Base-by-base conservation (phyloP, 2,888 invertebrate genomes). In the Seira ritae region DNA sequence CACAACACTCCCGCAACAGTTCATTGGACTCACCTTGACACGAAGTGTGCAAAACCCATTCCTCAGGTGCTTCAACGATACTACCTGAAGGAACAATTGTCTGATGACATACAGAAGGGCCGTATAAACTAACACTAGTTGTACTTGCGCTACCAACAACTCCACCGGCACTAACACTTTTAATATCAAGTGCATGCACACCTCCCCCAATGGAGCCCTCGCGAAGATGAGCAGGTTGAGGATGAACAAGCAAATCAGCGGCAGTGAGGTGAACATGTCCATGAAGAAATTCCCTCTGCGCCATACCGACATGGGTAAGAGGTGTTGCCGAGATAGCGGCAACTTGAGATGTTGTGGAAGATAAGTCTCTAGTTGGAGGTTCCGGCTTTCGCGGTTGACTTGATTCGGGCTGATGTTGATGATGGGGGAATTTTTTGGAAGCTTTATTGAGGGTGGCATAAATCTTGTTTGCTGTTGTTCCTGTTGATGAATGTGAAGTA, bases 31-130 rank as follows among this genome's bases (percentile, higher is more conserved):
- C 88, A 70, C 86, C 88, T 80, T 87, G 85, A 75, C 87, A 87
- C 74, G 88, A 86, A 19, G 89, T 89, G 83, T 89, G 88, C 69
- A 89, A 85, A 69, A 89, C 87, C 89, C 89, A 89, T 80, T 89
- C 89, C 66, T 87, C 87, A 71, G 86, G 86, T 31, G 80, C 79
- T 19, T 77, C 85, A 60, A 84, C 84, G 66, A 76, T 73, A 10
- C 83, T 75, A 65, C 77, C 31, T 12, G 79, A 46, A 73, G 71
- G 60, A 19, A 22, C 12, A 24, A 31, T 8, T 71, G 72, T 37
- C 31, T 60, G 72, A 60, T 69, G 67, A 31, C 70, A 69, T 42
- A 69, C 17, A 1, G 81, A 31, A 31, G 68, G 31, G 24, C 80
- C 62, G 50, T 10, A 23, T n/a, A 69, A 55, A 66, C 72, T 79